Conservation (phyloP, 2,888 invertebrate genomes). For the Acheta domesticus region DNA sequence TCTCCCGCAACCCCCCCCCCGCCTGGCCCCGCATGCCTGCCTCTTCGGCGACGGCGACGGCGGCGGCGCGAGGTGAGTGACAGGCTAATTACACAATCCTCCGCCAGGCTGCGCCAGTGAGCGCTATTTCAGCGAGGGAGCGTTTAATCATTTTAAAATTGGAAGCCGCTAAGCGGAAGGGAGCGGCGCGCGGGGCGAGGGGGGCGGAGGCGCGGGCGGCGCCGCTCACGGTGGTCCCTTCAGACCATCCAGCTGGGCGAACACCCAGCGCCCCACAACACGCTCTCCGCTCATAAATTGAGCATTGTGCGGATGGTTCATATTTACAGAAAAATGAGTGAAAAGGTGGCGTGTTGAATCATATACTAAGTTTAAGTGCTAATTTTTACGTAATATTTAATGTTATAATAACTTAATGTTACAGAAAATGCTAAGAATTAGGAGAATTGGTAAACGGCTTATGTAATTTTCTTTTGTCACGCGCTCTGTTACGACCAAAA, state of each 20-base stretch:
- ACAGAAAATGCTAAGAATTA: no score
- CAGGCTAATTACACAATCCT: constrained; percentile 30
- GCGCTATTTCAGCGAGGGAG: constrained; percentile 29
- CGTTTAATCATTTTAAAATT: constrained; percentile 35
- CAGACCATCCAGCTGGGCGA: constrained; percentile 23
- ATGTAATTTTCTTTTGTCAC: no score
- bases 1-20: neutral
- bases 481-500: no score
- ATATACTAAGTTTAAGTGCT: no score
- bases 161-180: constrained; percentile 25
- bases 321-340: no score
- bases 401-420: no score
- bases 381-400: no score
- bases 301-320: no score
- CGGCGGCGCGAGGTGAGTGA: constrained; percentile 26
- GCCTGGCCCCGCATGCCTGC: neutral
- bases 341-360: no score
- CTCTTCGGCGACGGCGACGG: neutral
- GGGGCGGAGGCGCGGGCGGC: neutral
- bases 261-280: neutral
- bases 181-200: neutral
- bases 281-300: no score
- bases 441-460: no score
- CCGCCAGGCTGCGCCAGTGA: constrained; percentile 22
- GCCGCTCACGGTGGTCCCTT: neutral